Evolutionary conservation across 2,797 vertebrate species (phyloP).

Genomic region (Catostomus latipinnis): DNA sequence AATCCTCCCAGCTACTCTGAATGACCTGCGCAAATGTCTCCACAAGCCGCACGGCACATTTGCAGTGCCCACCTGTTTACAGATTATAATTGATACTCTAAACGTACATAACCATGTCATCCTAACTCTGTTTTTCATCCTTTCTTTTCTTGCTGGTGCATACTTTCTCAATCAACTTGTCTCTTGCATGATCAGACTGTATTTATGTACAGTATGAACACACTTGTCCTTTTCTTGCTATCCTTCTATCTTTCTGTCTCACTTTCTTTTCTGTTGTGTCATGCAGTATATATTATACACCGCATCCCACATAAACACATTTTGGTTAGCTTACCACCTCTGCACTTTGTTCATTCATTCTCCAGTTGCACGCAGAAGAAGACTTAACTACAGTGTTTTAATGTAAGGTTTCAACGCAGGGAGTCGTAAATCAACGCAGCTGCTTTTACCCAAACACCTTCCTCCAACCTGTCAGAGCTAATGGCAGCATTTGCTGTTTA

Average conservation of each 20-base stretch:
- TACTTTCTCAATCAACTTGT: not conserved
- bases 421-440: constrained; percentile 51
- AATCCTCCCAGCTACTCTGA: constrained; percentile 49
- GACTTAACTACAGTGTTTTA: constrained; percentile 16
- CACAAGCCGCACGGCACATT: constrained; percentile 60
- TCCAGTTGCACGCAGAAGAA: not conserved
- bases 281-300: not conserved
- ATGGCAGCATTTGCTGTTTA: constrained; percentile 70
- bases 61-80: constrained; percentile 68
- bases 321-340: not conserved
- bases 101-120: constrained; percentile 21
- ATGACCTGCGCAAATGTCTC: constrained; percentile 65
- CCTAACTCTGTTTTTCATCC: constrained; percentile 10
- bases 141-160: not conserved
- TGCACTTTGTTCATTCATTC: not conserved
- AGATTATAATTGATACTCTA: constrained; percentile 70
- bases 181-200: not conserved
- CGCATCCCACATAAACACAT: not conserved
- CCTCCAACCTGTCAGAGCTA: constrained; percentile 68
- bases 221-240: not conserved
- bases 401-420: constrained; percentile 29
- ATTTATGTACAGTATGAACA: constrained; percentile 15
- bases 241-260: not conserved
- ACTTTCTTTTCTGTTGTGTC: not conserved
- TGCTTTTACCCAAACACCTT: constrained; percentile 72